Base-by-base conservation (phyloP, 2,113 vertebrate species). In the Eretmochelys imbricata region DNA sequence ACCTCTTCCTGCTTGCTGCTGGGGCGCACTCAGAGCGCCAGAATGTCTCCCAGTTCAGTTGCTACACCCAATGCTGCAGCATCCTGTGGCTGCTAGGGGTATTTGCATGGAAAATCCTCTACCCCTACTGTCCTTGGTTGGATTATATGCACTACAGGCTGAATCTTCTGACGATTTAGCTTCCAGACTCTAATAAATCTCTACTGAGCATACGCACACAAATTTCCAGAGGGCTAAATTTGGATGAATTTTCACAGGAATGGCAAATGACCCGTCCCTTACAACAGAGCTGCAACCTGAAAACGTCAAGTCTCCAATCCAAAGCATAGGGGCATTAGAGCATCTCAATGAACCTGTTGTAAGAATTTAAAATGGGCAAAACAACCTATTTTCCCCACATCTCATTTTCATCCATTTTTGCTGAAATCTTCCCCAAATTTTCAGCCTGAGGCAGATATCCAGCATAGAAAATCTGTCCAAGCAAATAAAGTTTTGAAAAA, bases 401-500 rank as follows among this genome's bases (percentile, higher is more conserved):
- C 35, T 62, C 59, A 31, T 62, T 62, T 5, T 62, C 29, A 31
- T 62, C 29, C 27, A 62, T 62, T 62, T 62, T 62, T 62, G 29
- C 29, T 62, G 59, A 62, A 62, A 62, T 6, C 16, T 59, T 62
- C 27, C 10, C 19, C 14, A 89, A 88, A 46, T 9, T 10, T 84
- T 5, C 19, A 79, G 16, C 17, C 6, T 1, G 46, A 53, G 6
- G 19, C 1, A 0, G 0, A 2, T 75, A 87, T 82, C 10, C 0
- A 3, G 29, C 4, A 31, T 31, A 62, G 59, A 62, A 31, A 62
- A 59, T 59, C 57, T 59, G 57, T 59, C 12, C 59, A 62, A 31
- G 14, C 29, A 31, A 62, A 42, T 90, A 20, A 54, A 88, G 80
- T 93, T 91, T 91, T 92, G 95, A 35, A 57, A 87, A 35, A 90